phyloP scores from a whole-genome alignment of 1,140 invertebrate genomes.

The Zaprionus inermis region DNA sequence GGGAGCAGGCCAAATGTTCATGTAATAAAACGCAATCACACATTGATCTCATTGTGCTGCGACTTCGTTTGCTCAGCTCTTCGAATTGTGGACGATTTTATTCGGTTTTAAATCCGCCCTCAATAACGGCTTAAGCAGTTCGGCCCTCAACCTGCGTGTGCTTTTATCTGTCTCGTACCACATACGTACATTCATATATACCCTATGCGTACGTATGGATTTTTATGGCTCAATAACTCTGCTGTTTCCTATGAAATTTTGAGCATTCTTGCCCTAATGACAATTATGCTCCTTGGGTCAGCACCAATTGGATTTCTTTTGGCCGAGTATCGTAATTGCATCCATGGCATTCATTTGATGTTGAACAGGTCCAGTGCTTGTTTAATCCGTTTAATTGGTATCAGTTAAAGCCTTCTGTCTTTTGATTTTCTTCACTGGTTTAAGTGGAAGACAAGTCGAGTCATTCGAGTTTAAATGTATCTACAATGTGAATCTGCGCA shows the following conservation, averaged over 20 bases:
- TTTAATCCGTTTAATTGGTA: background rate
- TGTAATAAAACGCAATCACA: conserved; percentile 50
- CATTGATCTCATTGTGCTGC: conserved; percentile 44
- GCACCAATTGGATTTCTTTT: conserved; percentile 15
- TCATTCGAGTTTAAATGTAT: background rate
- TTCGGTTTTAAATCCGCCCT: conserved; percentile 73
- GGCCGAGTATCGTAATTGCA: conserved; percentile 18
- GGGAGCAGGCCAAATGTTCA: conserved; percentile 7
- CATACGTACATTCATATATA: too few species aligned
- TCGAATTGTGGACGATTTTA: conserved; percentile 53
- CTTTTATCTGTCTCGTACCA: conserved; percentile 51
- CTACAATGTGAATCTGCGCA: too few species aligned
- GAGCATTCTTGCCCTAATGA: conserved; percentile 24
- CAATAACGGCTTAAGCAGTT: conserved; percentile 48
- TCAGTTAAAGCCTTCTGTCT: background rate
- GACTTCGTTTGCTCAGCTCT: conserved; percentile 51
- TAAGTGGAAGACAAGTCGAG: background rate
- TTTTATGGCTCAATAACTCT: conserved; percentile 48
- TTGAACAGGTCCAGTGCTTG: background rate
- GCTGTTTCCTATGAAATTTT: conserved; percentile 20
- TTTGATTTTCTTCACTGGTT: background rate
- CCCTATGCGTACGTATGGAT: conserved; percentile 26
- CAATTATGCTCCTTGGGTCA: conserved; percentile 10
- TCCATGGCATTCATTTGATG: conserved; percentile 31
- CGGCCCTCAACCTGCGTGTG: conserved; percentile 23